Evolutionary conservation across 2,797 vertebrate genomes (phyloP), one percentile per base, ranked within the genome.

Genomic region (Betta splendens): DNA sequence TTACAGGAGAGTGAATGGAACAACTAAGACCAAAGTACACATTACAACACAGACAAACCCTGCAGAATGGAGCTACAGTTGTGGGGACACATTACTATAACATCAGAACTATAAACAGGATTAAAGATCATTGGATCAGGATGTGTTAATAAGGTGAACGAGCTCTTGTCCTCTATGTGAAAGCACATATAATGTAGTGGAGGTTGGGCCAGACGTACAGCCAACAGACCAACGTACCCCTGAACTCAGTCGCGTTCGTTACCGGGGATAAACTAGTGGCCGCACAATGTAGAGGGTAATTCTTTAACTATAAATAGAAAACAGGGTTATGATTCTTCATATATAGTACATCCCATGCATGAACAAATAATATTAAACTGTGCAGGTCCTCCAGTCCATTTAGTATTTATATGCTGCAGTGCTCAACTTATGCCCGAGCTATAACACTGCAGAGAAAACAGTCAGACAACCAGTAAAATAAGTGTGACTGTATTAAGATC

Each of bases 1-100:
- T 79, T 68, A 78, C 40, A 75, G 71, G 58, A 9, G 31, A 44
- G 48, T 42, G 54, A 55, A 77, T 58, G 49, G 47, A 81, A 60
- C 37, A 44, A 58, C 47, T 38, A 29, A 61, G 54, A 53, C 12
- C 11, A 57, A 63, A 65, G 46, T 48, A 29, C 17, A 54, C 51
- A 62, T 69, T 69, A 52, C 33, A 10, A 32, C 45, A 48, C 28
- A 42, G 28, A 29, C 32, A 18, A 20, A 48, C 44, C 56, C 33
- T 13, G 12, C 6, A 3, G 32, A 7, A n/a, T 33, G 15, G 7
- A n/a, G n/a, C 32, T n/a, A 7, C 7, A 35, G 32, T n/a, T 35
- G 15, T n/a, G 33, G 9, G 33, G 33, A 3, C 7, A 35, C 33
- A 35, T n/a, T 35, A 33, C 33, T 9, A 61, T 64, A 57, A 51